Percentiles rank a stretch among this genome's conserved stretches.
phyloP scores from a whole-genome alignment of 2,113 vertebrate species.

The Cisticola juncidis region DNA sequence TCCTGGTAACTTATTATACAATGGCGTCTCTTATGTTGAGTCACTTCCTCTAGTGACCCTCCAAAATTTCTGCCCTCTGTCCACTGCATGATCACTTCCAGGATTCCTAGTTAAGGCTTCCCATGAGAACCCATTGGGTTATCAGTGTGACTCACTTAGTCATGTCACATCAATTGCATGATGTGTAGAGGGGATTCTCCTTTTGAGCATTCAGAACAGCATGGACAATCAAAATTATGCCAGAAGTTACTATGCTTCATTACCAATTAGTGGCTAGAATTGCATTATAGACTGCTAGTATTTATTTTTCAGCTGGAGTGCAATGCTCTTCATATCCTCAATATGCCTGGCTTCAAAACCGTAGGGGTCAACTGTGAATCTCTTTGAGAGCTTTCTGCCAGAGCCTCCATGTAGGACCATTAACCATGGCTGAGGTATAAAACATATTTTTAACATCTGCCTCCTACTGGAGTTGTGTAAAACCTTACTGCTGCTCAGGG shows the following conservation, averaged over 20 bases:
- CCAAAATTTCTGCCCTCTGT: background rate
- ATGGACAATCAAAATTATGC: background rate
- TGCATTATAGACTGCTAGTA: background rate
- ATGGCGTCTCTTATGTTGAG: background rate
- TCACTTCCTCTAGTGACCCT: background rate
- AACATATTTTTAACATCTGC: background rate
- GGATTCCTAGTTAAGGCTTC: background rate
- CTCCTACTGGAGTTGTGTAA: background rate
- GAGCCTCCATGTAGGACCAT: background rate
- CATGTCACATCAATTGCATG: background rate
- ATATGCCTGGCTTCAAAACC: background rate
- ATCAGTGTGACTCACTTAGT: background rate
- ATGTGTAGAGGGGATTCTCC: background rate
- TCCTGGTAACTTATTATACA: background rate
- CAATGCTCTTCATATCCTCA: background rate
- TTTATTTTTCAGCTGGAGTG: background rate
- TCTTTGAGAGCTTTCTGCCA: background rate
- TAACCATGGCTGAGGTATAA: background rate
- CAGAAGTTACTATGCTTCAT: background rate
- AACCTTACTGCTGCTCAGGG: background rate
- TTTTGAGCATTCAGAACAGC: background rate
- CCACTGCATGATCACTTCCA: background rate
- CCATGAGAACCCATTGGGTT: rapidly evolving
- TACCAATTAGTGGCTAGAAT: rapidly evolving
- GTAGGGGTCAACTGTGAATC: background rate